Evolutionary conservation across 2,797 vertebrate species (phyloP), one percentile per base, ranked within the genome.

Genomic region (Discoglossus pictus): DNA sequence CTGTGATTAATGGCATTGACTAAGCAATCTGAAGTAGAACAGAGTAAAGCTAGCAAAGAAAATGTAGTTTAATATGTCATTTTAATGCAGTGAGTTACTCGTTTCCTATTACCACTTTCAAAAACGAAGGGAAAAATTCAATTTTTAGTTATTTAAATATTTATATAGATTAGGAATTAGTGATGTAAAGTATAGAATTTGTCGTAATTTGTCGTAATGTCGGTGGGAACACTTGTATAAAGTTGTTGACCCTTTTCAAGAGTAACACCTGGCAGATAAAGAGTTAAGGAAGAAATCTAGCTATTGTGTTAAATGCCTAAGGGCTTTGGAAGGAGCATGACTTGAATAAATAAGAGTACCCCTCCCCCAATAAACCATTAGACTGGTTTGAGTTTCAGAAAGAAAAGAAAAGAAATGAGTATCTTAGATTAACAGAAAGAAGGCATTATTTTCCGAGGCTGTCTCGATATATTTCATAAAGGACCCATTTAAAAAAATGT

Each of bases 1-100:
- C 94, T 95, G 95, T 96, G 91, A 95, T 95, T 96, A 98, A 98
- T 97, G 91, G 91, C 87, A 90, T 91, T 89, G 91, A 92, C 86
- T 88, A 89, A 85, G 79, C 86, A 86, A 84, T 90, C 86, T 85
- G 84, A 88, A 85, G 82, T 78, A 75, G 82, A 75, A 79, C 78
- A 86, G 83, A 79, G 65, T 51, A 79, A 84, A 75, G 78, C 79
- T 65, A 27, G 75, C 74, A 82, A n/a, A 81, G 52, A 70, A 70
- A 70, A 70, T 70, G 52, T 58, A 56, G 43, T 63, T 63, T 70
- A 62, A 63, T 70, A 63, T 63, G 51, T 68, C 52, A 63, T 70
- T 54, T 42, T 70, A 63, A 70, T 63, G 60, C 44, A 69, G 44
- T n/a, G 21, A 43, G 46, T 44, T 44, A 44, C 58, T 73, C 27